Conservation (phyloP, 1,140 invertebrate genomes). For the Drosophila trapezifrons region DNA sequence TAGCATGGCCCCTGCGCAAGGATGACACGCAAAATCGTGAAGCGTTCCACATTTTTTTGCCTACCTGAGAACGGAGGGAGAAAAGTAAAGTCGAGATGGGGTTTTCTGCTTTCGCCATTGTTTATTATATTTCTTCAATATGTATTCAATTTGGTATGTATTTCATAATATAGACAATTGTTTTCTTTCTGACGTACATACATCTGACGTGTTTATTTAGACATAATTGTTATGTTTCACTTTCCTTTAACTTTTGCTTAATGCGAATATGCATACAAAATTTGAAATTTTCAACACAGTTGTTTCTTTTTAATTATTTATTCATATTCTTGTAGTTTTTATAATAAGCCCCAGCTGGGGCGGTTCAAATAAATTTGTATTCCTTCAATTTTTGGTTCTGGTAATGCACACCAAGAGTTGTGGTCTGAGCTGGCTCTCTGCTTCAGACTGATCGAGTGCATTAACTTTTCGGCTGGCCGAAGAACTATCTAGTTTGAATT, state of each 20-base stretch:
- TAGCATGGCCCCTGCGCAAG: conserved; percentile 96
- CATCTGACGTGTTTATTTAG: conserved; percentile 54
- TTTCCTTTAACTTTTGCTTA: conserved; percentile 46
- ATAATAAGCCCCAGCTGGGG: background rate
- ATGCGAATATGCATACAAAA: conserved; percentile 59
- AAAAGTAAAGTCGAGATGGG: background rate
- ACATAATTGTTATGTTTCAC: conserved; percentile 72
- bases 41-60: conserved; percentile 91
- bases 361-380: conserved; percentile 31
- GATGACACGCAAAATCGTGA: conserved; percentile 96
- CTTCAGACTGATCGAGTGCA: conserved; percentile 15
- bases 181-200: conserved; percentile 46
- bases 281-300: conserved; percentile 79
- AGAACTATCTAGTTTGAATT: conserved; percentile 36
- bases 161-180: conserved; percentile 65
- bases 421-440: conserved; percentile 9
- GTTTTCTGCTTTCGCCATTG: conserved; percentile 67
- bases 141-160: conserved; percentile 60
- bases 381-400: conserved; percentile 40
- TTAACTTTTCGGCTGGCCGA: conserved; percentile 28
- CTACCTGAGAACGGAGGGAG: background rate
- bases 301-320: conserved; percentile 49
- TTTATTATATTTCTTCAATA: conserved; percentile 57
- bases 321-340: conserved; percentile 26
- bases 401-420: conserved; percentile 28